These are phyloP conservation scores for Antedon bifida DNA, from an alignment of 35 echinoderm and acorn worm species.

Conservation along the genomic window DNA sequence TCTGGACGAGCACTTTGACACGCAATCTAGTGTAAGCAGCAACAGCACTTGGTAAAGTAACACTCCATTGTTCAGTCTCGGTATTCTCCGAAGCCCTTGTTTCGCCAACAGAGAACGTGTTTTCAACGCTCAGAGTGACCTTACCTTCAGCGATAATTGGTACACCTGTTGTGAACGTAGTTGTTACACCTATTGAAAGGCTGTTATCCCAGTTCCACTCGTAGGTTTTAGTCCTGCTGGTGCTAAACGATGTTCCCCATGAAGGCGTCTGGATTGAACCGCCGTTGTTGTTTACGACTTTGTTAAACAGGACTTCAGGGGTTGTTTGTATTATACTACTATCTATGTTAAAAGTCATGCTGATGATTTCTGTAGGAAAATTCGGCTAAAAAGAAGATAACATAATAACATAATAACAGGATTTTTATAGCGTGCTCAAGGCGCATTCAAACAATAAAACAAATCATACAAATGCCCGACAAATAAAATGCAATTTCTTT, in stretches of 20 bases:
- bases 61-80: slow-evolving; percentile 12
- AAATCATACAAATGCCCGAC: no score
- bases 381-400: neutral
- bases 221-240: slow-evolving; percentile 7
- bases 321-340: neutral
- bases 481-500: no score
- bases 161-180: neutral
- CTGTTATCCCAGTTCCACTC: slow-evolving; percentile 14
- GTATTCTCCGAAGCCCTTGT: neutral
- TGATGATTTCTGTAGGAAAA: slow-evolving; percentile 1
- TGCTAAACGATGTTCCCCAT: neutral
- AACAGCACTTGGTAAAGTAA: slow-evolving; percentile 1
- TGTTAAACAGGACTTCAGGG: neutral
- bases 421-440: no score
- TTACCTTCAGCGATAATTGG: slow-evolving; percentile 10
- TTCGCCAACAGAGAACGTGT: slow-evolving; percentile 11
- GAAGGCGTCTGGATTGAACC: neutral
- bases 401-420: no score
- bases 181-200: neutral
- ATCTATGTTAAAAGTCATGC: slow-evolving; percentile 13
- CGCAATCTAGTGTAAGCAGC: neutral
- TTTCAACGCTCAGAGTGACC: neutral
- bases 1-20: slow-evolving; percentile 8
- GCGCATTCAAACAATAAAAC: no score
- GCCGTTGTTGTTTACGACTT: neutral